These are phyloP conservation scores for Notodonta dromedarius DNA, from an alignment of 2,888 invertebrate genomes.

Conservation along the genomic window DNA sequence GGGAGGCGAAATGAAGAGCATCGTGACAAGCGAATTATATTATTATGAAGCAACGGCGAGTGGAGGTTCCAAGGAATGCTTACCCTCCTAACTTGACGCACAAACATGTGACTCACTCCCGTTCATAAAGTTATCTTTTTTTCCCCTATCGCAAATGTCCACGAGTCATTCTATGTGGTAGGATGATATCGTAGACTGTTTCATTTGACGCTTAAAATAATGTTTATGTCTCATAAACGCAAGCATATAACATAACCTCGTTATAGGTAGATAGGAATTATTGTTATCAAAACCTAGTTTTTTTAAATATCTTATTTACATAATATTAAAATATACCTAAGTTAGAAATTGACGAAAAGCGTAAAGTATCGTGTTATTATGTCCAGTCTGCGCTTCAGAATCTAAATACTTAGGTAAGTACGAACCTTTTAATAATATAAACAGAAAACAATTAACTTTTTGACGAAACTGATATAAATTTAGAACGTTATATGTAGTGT, in stretches of 20 bases:
- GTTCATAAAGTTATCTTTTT: slow-evolving; percentile 25
- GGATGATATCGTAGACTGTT: slow-evolving; percentile 1
- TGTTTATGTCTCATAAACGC: not conserved
- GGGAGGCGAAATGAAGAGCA: slow-evolving; percentile 32
- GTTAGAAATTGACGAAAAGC: too few species aligned
- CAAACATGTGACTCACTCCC: slow-evolving; percentile 42
- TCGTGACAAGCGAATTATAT: slow-evolving; percentile 39
- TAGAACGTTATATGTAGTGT: slow-evolving; percentile 30
- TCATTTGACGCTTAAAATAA: slow-evolving; percentile 18
- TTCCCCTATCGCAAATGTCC: slow-evolving; percentile 21
- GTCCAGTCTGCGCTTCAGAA: too few species aligned
- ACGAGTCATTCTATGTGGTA: slow-evolving; percentile 15
- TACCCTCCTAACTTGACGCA: slow-evolving; percentile 39
- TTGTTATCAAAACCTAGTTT: too few species aligned
- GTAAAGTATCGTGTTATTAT: too few species aligned
- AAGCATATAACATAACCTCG: too few species aligned
- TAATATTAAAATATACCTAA: too few species aligned
- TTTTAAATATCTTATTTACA: too few species aligned
- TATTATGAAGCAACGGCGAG: slow-evolving; percentile 30
- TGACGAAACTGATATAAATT: slow-evolving; percentile 33
- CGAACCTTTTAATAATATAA: not conserved
- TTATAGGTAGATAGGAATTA: too few species aligned
- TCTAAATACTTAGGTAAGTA: too few species aligned
- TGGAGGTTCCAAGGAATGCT: slow-evolving; percentile 25
- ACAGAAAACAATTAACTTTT: slow-evolving; percentile 35